Percentiles rank a stretch among this genome's conserved stretches.
Conservation (phyloP, 2,888 invertebrate genomes). For the Drosophila anomelani region DNA sequence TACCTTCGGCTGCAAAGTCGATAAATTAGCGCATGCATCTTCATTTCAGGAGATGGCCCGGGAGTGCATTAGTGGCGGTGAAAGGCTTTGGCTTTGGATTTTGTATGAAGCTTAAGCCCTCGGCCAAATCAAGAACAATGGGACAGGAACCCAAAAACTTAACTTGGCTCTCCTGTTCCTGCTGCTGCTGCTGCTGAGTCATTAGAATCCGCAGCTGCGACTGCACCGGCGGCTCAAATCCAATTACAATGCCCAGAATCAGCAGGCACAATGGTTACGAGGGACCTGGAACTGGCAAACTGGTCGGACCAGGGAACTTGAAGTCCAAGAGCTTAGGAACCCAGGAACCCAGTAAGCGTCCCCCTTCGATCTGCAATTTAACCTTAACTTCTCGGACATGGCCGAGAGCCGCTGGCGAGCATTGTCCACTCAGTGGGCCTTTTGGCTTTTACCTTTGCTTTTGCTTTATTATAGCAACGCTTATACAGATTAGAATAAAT, state of each 20-base stretch:
- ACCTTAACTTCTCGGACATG: conserved; percentile 42
- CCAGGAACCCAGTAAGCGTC: conserved; percentile 5
- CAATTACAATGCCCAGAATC: conserved; percentile 68
- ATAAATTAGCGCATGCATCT: conserved; percentile 66
- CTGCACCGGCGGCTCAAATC: conserved; percentile 71
- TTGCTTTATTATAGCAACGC: conserved; percentile 80
- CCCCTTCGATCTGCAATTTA: conserved; percentile 67
- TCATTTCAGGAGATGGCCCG: conserved; percentile 56
- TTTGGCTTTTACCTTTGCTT: conserved; percentile 36
- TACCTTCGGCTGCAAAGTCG: conserved; percentile 44
- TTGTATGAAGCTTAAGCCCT: conserved; percentile 8
- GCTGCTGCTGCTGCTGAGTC: conserved; percentile 63
- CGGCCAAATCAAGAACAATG: conserved; percentile 46
- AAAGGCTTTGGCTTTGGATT: conserved; percentile 36
- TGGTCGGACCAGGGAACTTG: conserved; percentile 1
- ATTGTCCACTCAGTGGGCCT: conserved; percentile 74
- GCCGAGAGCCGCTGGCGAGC: conserved; percentile 65
- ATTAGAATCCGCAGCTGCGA: conserved; percentile 77
- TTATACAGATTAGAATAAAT: conserved; percentile 80
- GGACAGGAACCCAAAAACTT: conserved; percentile 21
- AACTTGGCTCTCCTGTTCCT: conserved; percentile 7
- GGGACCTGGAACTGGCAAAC: conserved; percentile 1
- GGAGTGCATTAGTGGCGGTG: conserved; percentile 49
- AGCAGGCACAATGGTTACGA: conserved; percentile 28
- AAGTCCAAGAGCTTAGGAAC: conserved; percentile 1